These are phyloP conservation scores for Orgyia antiqua DNA, from an alignment of 2,888 invertebrate genomes.

Conservation along the genomic window DNA sequence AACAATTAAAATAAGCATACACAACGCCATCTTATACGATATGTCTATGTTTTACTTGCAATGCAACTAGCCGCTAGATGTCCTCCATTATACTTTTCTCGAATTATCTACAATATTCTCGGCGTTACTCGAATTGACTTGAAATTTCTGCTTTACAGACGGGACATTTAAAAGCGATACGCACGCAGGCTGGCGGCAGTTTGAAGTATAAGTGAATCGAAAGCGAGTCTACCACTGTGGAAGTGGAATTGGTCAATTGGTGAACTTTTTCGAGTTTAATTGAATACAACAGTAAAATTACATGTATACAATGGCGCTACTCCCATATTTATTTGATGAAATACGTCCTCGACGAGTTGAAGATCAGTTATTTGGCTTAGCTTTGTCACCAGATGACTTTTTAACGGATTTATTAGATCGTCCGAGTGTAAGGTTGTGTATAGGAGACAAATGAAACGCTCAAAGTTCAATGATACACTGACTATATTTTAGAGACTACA, in stretches of 20 bases:
- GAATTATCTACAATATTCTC: conserved; percentile 13
- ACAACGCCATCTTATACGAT: too few species aligned
- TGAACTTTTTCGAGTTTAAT: too few species aligned
- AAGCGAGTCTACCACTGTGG: conserved; percentile 1
- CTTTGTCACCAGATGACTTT: conserved; percentile 57
- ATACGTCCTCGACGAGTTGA: conserved; percentile 48
- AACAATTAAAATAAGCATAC: too few species aligned
- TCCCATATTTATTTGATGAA: conserved; percentile 56
- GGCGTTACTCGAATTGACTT: background rate
- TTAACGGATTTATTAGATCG: conserved; percentile 50
- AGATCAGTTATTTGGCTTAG: conserved; percentile 59
- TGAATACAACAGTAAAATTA: too few species aligned
- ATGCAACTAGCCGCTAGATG: conserved; percentile 4
- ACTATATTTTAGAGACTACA: too few species aligned
- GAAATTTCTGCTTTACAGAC: background rate
- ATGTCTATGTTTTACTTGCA: too few species aligned
- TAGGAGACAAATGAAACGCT: too few species aligned
- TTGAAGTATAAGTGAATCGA: conserved; percentile 24
- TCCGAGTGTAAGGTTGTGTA: too few species aligned
- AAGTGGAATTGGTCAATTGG: too few species aligned
- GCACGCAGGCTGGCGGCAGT: conserved; percentile 23
- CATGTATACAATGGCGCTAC: conserved; percentile 45
- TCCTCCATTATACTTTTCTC: background rate
- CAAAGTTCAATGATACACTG: too few species aligned
- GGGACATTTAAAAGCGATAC: conserved; percentile 39